Base-by-base conservation (phyloP, 2,113 vertebrate genomes). In the Leucosticte australis region DNA sequence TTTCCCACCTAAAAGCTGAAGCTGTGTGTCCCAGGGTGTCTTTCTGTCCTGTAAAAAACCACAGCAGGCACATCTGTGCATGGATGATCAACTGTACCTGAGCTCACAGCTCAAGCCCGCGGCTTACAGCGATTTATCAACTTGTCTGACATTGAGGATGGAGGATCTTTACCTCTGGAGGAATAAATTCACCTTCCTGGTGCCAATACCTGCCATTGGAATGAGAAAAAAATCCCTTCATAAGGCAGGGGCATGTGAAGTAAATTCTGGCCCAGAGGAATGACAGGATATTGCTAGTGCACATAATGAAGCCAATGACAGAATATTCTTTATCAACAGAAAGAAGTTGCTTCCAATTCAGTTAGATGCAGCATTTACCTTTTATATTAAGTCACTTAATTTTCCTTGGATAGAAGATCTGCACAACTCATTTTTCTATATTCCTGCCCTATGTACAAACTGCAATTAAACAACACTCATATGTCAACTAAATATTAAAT, bases 31-130 rank as follows among this genome's bases (percentile, higher is more conserved):
- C 18, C 52, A 42, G 44, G 7, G 13, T 13, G 2, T 27, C 19
- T 31, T 88, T 44, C 16, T 77, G 15, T 80, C 63, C 42, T 33
- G 11, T 56, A 27, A 64, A 80, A 75, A 10, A 2, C 27, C 27
- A 3, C 12, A 31, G 11, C 63, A 62, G 12, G 49, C 57, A 73
- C 0, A 0, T 49, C 31, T 39, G 7, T 6, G 5, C 30, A 24
- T 9, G 14, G 24, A 50, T 13, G 15, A 82, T n/a, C 15, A 75
- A 6, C 50, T 62, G 28, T 3, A 30, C 28, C 31, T 31, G 42
- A 71, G 47, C 18, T 84, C 47, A 67, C 22, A 87, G 52, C n/a
- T 60, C 39, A 35, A 86, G 31, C 16, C 46, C n/a, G 14, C 0
- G 9, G 28, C 20, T 84, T 57, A 35, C 1, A 37, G 30, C 2